phyloP scores from a whole-genome alignment of 2,113 vertebrate genomes.

The Anguilla japonica region DNA sequence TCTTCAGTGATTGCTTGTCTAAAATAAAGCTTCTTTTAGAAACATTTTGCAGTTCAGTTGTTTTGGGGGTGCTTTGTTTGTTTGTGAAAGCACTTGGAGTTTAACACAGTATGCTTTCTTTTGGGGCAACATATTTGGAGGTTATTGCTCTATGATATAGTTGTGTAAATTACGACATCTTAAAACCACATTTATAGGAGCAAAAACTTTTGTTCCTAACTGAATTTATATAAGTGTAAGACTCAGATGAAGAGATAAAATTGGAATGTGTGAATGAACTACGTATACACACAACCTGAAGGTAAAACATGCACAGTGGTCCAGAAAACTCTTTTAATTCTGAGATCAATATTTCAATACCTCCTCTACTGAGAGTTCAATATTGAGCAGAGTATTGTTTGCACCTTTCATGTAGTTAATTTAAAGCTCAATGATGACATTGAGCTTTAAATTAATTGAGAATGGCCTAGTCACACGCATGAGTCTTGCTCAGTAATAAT shows the following conservation, averaged over 20 bases:
- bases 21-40: background rate
- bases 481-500: slow-evolving; percentile 41
- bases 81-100: background rate
- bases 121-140: too few species aligned
- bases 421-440: background rate
- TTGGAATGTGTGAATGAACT: too few species aligned
- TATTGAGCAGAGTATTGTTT: background rate
- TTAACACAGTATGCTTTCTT: background rate
- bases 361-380: slow-evolving; percentile 14
- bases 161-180: too few species aligned
- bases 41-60: background rate
- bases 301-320: background rate
- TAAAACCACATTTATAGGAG: too few species aligned
- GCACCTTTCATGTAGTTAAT: slow-evolving; percentile 41
- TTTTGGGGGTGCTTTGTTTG: background rate
- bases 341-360: background rate
- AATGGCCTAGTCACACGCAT: background rate
- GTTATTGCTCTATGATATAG: too few species aligned
- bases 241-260: too few species aligned
- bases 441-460: background rate
- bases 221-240: too few species aligned
- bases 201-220: too few species aligned
- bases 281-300: too few species aligned
- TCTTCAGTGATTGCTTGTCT: too few species aligned
- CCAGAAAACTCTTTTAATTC: background rate